A percentile compares a stretch with the other conserved stretches of the same genome.
phyloP scores from a whole-genome alignment of 2,113 vertebrate genomes.

The Grallaria varia region DNA sequence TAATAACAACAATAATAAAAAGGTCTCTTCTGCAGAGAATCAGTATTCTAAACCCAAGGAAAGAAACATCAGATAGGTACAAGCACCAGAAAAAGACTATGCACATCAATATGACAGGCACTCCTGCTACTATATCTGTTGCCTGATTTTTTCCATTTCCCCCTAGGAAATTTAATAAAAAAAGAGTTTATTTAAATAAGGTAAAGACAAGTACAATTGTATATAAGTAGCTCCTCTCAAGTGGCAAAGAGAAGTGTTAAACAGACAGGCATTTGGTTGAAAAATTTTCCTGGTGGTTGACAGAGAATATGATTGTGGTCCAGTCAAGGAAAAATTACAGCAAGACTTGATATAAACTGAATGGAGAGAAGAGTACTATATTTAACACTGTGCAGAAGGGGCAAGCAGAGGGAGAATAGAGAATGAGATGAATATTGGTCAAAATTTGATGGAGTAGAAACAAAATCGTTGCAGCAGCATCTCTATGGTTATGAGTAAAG shows the following conservation, averaged over 20 bases:
- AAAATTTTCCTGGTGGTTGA: neutral
- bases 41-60: neutral
- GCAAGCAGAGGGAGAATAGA: neutral
- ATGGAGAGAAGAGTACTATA: neutral
- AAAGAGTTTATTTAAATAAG: neutral
- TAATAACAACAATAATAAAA: neutral
- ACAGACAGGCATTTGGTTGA: neutral
- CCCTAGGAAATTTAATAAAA: neutral
- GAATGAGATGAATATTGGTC: neutral
- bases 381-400: neutral
- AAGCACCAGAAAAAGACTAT: neutral
- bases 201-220: neutral
- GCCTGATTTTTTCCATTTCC: neutral
- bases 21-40: neutral
- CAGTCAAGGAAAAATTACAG: neutral
- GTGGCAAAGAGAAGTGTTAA: neutral
- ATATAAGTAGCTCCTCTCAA: neutral
- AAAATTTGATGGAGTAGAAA: neutral
- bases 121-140: neutral
- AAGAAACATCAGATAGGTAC: neutral
- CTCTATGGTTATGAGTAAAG: neutral
- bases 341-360: neutral
- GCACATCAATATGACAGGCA: neutral
- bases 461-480: neutral
- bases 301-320: neutral